Conservation (phyloP, 2,888 invertebrate genomes). For the Thecocarcelia acutangulata region DNA sequence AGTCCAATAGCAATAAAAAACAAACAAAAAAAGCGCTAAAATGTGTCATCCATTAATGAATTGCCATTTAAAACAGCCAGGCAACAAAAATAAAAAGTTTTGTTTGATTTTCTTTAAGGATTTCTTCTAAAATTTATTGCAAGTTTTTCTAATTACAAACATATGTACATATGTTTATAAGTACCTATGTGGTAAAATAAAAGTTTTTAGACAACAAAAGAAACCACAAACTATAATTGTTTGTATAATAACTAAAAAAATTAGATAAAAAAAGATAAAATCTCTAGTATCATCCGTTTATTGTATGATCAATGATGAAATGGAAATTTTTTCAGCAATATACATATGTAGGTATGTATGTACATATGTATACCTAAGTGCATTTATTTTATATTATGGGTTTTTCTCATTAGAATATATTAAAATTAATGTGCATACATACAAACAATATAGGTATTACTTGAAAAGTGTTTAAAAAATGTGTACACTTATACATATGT, state of each 20-base stretch:
- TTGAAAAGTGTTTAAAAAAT: no score
- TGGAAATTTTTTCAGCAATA: conserved; percentile 35
- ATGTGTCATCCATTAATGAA: conserved; percentile 60
- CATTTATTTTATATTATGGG: conserved; percentile 18
- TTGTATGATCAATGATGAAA: conserved; percentile 62
- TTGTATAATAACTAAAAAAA: conserved; percentile 34
- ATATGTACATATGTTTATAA: background rate
- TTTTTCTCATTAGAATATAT: conserved; percentile 17
- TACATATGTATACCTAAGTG: no score
- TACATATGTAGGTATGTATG: background rate
- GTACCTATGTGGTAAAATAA: conserved; percentile 26
- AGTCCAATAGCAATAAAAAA: conserved; percentile 1
- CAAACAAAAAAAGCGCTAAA: conserved; percentile 24
- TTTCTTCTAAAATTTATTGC: background rate
- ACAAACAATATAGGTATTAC: background rate
- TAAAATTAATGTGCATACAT: no score
- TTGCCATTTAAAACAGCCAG: conserved; percentile 50
- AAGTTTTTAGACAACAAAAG: conserved; percentile 17
- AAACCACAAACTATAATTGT: conserved; percentile 55
- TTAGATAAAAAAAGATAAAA: conserved; percentile 3
- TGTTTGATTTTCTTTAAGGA: background rate
- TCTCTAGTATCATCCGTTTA: conserved; percentile 46
- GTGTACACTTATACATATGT: no score
- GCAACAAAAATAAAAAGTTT: background rate
- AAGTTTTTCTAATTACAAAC: background rate